Base-by-base conservation (phyloP, 2,888 invertebrate species). In the Eupithecia dodoneata region DNA sequence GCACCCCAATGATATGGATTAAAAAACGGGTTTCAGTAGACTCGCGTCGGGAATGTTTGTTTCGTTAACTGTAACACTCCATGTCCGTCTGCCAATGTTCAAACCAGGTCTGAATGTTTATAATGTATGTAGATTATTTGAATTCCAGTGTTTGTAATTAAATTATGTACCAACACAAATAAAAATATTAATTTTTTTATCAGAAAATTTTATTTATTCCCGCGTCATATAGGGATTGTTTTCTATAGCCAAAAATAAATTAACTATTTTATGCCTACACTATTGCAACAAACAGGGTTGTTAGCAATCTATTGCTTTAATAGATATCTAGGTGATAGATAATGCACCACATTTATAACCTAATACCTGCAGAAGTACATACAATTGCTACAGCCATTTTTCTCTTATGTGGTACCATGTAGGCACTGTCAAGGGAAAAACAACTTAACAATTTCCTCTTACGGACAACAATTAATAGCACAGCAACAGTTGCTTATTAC, bases 101-200 rank as follows among this genome's bases (percentile, higher is more conserved):
- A 90, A 91, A 91, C 87, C 90, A 90, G 88, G 89, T 91, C 90
- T 89, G 89, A 89, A 88, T 89, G 87, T 87, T 88, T 88, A 87
- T 89, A 67, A 89, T 92, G 90, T 91, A 90, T 90, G 90, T 91
- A 87, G 90, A 88, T 87, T 88, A 88, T 89, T 88, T 86, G 82
- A 89, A 92, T 93, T 94, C 93, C 93, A 94, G 87, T 88, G 89
- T 81, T 83, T 77, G 82, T 84, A 83, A 92, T 91, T 92, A 91
- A 92, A 88, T 90, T 86, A 78, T 76, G 74, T 81, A 75, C 77
- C 81, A 91, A 87, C 84, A 89, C 84, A 91, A 93, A 91, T 93
- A 93, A 94, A 93, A 88, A 81, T 93, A 94, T 93, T 92, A 83
- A 63, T 69, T 93, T 81, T 93, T 89, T 88, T 88, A 89, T 88